Percentiles rank a stretch among this genome's conserved stretches.
phyloP scores from a whole-genome alignment of 2,113 vertebrate species.

The Aythya baeri region DNA sequence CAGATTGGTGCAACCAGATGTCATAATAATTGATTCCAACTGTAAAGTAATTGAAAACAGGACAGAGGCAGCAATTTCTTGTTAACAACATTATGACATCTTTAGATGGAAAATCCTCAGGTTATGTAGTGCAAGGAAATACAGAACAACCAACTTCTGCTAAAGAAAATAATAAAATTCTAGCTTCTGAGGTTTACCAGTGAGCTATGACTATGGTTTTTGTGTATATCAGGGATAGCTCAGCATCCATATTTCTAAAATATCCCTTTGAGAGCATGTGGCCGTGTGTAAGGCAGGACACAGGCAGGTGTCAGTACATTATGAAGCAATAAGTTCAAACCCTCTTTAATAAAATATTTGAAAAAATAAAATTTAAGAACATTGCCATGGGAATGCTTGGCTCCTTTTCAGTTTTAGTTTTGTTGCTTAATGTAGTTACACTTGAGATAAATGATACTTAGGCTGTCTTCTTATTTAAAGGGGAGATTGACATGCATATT shows the following conservation, averaged over 20 bases:
- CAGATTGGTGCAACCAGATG: slow-evolving; percentile 40
- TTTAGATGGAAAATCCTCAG: neutral
- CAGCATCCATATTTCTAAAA: neutral
- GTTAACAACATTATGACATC: neutral
- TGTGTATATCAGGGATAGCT: neutral
- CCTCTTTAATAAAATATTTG: neutral
- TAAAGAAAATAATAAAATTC: neutral
- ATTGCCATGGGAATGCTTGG: neutral
- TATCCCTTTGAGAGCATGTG: neutral
- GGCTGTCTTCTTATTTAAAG: neutral
- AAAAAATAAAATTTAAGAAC: neutral
- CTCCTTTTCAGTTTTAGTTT: neutral
- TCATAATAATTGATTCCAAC: slow-evolving; percentile 37
- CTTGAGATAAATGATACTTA: neutral
- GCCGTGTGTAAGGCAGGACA: neutral
- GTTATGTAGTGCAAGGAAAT: neutral
- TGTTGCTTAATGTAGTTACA: neutral
- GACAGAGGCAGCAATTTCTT: neutral
- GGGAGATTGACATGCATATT: neutral
- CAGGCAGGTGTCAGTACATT: neutral
- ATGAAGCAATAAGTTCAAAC: neutral
- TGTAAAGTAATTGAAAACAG: slow-evolving; percentile 31
- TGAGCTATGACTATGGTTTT: neutral
- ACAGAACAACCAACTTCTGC: neutral
- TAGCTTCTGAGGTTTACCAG: neutral